Conservation (phyloP, 2,113 vertebrate species). For the Callospermophilus lateralis region DNA sequence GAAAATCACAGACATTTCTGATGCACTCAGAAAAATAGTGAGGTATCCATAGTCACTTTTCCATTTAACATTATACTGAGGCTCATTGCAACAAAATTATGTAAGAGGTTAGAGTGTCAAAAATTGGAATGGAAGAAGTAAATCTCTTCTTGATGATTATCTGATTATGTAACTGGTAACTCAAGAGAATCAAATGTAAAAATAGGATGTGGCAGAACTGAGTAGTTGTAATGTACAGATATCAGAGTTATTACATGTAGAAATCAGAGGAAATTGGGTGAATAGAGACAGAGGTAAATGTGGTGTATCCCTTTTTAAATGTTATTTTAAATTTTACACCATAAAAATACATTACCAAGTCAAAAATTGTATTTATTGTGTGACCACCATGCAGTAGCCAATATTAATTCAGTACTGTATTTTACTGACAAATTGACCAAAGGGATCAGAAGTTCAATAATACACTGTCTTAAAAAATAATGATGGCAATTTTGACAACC, state of each 20-base stretch:
- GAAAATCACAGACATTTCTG: not conserved
- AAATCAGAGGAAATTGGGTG: not conserved
- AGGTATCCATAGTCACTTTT: not conserved
- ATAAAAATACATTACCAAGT: not conserved
- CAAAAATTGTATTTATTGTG: not conserved
- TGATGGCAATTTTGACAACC: not conserved
- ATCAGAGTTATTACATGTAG: not conserved
- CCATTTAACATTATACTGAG: not conserved
- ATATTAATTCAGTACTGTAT: not conserved
- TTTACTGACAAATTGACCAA: not conserved
- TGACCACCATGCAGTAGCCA: not conserved
- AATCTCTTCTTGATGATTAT: not conserved
- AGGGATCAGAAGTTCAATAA: not conserved
- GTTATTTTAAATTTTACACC: not conserved
- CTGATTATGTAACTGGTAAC: not conserved
- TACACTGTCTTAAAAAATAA: not conserved
- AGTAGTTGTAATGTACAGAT: not conserved
- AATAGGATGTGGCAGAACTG: not conserved
- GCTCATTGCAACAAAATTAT: not conserved
- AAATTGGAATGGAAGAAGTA: not conserved
- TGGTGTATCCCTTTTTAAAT: not conserved
- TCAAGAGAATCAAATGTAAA: not conserved
- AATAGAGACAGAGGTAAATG: not conserved
- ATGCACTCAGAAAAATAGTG: not conserved
- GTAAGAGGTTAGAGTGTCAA: not conserved